Percentiles rank a stretch among this genome's conserved stretches.
Conservation (phyloP, 2,888 invertebrate species). For the Pycnomerus fuliginosus region DNA sequence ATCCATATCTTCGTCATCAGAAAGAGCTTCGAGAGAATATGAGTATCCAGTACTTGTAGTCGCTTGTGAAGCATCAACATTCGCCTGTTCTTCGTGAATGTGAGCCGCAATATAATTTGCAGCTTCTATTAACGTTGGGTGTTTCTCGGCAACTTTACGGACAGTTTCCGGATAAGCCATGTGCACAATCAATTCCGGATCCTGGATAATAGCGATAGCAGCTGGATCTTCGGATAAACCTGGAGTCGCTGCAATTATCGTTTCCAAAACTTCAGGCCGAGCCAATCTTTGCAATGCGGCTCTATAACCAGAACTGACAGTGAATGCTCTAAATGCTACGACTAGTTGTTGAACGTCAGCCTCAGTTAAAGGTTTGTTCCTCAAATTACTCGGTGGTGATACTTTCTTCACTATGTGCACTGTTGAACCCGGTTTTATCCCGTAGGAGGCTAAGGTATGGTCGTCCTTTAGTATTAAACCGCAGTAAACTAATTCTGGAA, state of each 20-base stretch:
- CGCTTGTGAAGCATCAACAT: slow-evolving; percentile 57
- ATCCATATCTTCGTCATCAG: slow-evolving; percentile 61
- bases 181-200: slow-evolving; percentile 72
- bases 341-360: slow-evolving; percentile 63
- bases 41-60: slow-evolving; percentile 55
- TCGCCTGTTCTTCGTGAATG: slow-evolving; percentile 57
- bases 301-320: slow-evolving; percentile 62
- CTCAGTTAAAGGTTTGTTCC: slow-evolving; percentile 56
- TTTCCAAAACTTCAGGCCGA: slow-evolving; percentile 59
- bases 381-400: slow-evolving; percentile 37
- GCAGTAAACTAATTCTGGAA: slow-evolving; percentile 67
- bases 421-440: slow-evolving; percentile 60
- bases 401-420: slow-evolving; percentile 58
- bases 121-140: slow-evolving; percentile 71
- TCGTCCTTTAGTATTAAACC: slow-evolving; percentile 69
- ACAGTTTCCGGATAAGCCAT: slow-evolving; percentile 68
- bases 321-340: slow-evolving; percentile 62
- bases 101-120: slow-evolving; percentile 64
- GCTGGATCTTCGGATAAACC: slow-evolving; percentile 70
- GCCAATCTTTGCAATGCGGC: slow-evolving; percentile 62
- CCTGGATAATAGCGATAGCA: slow-evolving; percentile 72
- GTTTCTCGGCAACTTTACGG: slow-evolving; percentile 64
- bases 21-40: slow-evolving; percentile 57
- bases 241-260: slow-evolving; percentile 70
- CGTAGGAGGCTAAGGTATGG: slow-evolving; percentile 62